Conservation (phyloP, 2,888 invertebrate genomes). For the Yponomeuta sedellus region DNA sequence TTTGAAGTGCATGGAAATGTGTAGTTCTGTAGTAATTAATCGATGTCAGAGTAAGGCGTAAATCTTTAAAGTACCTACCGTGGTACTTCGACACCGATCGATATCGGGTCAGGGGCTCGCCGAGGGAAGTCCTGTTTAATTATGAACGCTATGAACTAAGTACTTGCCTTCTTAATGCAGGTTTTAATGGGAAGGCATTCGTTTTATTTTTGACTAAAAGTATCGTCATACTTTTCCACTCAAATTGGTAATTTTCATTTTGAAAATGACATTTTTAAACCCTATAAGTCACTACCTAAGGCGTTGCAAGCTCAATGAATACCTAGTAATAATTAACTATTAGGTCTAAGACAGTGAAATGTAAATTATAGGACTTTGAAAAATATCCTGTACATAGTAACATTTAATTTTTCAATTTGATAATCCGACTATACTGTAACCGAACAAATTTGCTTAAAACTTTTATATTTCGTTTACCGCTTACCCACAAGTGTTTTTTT, state of each 20-base stretch:
- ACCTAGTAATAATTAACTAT: too few relatives aligned
- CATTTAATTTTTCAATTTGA: too few relatives aligned
- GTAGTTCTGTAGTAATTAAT: background rate
- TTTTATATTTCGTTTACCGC: background rate
- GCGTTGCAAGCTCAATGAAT: too few relatives aligned
- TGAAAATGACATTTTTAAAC: too few relatives aligned
- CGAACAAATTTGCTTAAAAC: too few relatives aligned
- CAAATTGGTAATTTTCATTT: too few relatives aligned
- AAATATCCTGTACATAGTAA: too few relatives aligned
- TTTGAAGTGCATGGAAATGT: too few relatives aligned
- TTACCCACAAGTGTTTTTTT: background rate
- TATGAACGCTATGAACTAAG: constrained; percentile 6
- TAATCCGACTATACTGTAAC: too few relatives aligned
- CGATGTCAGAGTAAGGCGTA: constrained; percentile 3
- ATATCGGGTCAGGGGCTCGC: background rate
- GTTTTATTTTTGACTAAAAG: background rate
- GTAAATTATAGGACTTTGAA: too few relatives aligned
- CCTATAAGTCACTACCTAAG: too few relatives aligned
- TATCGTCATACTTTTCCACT: background rate
- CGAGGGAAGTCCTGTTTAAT: constrained; percentile 4
- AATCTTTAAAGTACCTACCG: constrained; percentile 12
- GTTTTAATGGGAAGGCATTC: constrained; percentile 17
- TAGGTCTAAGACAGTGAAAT: too few relatives aligned
- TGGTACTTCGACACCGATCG: background rate
- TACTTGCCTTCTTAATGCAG: background rate